phyloP scores from a whole-genome alignment of 2,113 vertebrate genomes.

The Accipiter virgatus region DNA sequence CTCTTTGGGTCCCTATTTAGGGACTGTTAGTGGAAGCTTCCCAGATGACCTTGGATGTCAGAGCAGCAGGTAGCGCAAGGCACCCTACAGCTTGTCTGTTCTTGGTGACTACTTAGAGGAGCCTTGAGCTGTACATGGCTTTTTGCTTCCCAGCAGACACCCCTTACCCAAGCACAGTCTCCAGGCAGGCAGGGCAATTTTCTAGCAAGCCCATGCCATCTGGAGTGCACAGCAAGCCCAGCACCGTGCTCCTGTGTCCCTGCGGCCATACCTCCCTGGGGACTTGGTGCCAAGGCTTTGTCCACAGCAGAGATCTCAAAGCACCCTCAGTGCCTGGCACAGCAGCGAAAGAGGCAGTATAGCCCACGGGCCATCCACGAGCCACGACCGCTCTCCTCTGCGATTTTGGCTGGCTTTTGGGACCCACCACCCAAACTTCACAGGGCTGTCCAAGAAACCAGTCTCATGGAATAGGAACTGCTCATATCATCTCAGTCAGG shows the following conservation, averaged over 20 bases:
- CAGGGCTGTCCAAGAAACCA: background rate
- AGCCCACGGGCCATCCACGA: background rate
- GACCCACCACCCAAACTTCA: background rate
- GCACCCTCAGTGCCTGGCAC: background rate
- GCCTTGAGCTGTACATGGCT: accelerated
- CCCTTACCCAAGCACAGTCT: background rate
- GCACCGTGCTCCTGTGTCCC: background rate
- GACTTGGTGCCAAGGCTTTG: background rate
- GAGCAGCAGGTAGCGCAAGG: background rate
- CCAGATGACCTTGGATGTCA: background rate
- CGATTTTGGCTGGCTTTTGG: background rate
- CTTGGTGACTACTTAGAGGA: background rate
- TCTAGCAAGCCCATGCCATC: background rate
- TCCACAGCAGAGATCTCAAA: background rate
- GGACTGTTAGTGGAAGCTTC: background rate
- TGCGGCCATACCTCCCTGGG: background rate
- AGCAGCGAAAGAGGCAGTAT: accelerated
- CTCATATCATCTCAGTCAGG: background rate
- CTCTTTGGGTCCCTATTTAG: background rate
- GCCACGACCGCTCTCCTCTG: background rate
- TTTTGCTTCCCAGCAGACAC: background rate
- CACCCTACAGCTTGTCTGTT: background rate
- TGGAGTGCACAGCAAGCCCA: background rate
- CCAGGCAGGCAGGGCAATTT: background rate
- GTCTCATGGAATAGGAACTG: background rate